Conservation (phyloP, 1,140 invertebrate genomes). For the Heliconius nattereri region DNA sequence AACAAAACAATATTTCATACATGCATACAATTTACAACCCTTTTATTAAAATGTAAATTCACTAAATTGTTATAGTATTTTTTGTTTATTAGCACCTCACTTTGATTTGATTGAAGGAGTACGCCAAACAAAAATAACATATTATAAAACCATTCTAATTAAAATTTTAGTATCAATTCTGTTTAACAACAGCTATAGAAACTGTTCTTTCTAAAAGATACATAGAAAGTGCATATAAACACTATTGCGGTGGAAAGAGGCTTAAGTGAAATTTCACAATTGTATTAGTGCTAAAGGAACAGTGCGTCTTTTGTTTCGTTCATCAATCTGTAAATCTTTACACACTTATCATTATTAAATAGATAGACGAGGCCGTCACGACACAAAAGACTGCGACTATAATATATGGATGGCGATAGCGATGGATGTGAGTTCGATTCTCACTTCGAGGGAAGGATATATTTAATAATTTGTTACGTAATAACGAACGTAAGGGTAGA, state of each 20-base stretch:
- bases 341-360: too few relatives aligned
- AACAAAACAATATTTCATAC: too few relatives aligned
- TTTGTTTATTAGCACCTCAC: not conserved
- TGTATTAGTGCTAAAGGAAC: slow-evolving; percentile 22
- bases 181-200: not conserved
- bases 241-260: slow-evolving; percentile 24
- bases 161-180: not conserved
- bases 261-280: slow-evolving; percentile 23
- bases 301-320: slow-evolving; percentile 2
- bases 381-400: too few relatives aligned
- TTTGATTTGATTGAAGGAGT: not conserved
- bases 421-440: too few relatives aligned
- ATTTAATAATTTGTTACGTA: too few relatives aligned
- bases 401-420: too few relatives aligned
- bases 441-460: too few relatives aligned
- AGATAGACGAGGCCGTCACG: too few relatives aligned
- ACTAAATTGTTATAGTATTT: not conserved
- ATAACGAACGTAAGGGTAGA: too few relatives aligned
- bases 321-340: too few relatives aligned
- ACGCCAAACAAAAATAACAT: not conserved
- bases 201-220: slow-evolving; percentile 22
- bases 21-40: too few relatives aligned
- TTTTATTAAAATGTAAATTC: not conserved
- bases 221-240: slow-evolving; percentile 31
- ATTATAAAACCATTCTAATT: not conserved